Percentiles rank a stretch among this genome's conserved stretches.
phyloP scores from a whole-genome alignment of 2,888 invertebrate genomes.

The Drosophila picticornis region DNA sequence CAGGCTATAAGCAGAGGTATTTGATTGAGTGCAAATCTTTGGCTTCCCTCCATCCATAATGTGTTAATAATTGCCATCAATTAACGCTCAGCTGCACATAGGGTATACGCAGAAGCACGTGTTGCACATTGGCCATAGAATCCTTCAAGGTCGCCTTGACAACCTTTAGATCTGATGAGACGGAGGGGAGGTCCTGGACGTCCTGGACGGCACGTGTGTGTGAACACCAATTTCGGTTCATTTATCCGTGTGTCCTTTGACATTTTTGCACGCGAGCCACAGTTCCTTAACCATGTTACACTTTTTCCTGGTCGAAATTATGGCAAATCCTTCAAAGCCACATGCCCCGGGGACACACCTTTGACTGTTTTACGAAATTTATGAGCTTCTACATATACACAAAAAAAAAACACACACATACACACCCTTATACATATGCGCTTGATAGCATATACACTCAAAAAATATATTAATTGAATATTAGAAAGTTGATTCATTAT shows the following conservation, averaged over 20 bases:
- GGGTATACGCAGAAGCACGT: not conserved
- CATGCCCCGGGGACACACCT: conserved; percentile 35
- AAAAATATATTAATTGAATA: not conserved
- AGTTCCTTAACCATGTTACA: conserved; percentile 1
- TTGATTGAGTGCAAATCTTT: not conserved
- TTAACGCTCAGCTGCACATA: not conserved
- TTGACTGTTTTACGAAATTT: conserved; percentile 49
- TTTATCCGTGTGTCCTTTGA: conserved; percentile 28
- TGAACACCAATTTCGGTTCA: not conserved
- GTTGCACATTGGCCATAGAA: not conserved
- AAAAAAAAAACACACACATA: not conserved
- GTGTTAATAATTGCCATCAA: conserved; percentile 1
- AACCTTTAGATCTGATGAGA: not conserved
- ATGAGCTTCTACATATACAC: conserved; percentile 26
- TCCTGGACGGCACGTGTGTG: conserved; percentile 14
- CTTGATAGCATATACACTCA: not conserved
- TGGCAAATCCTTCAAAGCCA: conserved; percentile 36
- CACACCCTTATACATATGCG: not conserved
- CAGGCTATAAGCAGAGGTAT: not conserved
- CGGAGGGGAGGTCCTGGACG: not conserved
- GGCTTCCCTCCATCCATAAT: not conserved
- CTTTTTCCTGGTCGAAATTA: conserved; percentile 28
- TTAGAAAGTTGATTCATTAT: not conserved
- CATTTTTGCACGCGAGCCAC: conserved; percentile 52
- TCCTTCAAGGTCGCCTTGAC: conserved; percentile 1